Evolutionary conservation across 1,140 invertebrate species (phyloP), one percentile per base, ranked within the genome.

Genomic region (Panulirus ornatus): DNA sequence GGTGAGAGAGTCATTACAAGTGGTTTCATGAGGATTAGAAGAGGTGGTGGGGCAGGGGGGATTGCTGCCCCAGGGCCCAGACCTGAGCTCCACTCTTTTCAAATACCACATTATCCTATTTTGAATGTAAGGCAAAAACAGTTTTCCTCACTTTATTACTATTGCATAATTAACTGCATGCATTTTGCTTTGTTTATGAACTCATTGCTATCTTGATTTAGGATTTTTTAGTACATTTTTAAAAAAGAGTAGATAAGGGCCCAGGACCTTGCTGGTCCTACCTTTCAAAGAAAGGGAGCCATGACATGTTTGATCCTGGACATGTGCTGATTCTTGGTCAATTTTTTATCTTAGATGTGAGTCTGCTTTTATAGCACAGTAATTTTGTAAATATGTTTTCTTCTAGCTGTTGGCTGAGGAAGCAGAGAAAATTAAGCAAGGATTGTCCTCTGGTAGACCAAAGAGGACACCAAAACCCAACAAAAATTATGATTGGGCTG

Each of bases 401-500:
- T 82, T 88, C n/a, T 27, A 88, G 86, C 36, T 88, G 38, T 19
- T 88, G 36, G 86, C 86, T 14, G 86, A 88, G 42, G 86, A 88
- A 51, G 86, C 86, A 27, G 86, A 88, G 63, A 88, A 71, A 63
- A 82, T 88, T 14, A 70, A 66, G 34, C 76, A 82, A 40, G 78
- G 86, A 2, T 36, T 88, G 63, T 11, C 86, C 14, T 27, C 40
- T n/a, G 86, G 86, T 3, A 16, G 86, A 27, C 58, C 86, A 1
- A 88, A 88, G 40, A 88, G 86, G 30, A 88, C 78, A 11, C 86
- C 76, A 47, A 88, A 88, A 42, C 86, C 78, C 2, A 88, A 88
- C 47, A 88, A 82, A 40, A 88, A 88, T 47, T 88, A 88, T 40
- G 66, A 88, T 34, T 88, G 86, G 86, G 86, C 78, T 11, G 86